Base-by-base conservation (phyloP, 2,113 vertebrate genomes). In the Anas platyrhynchos region DNA sequence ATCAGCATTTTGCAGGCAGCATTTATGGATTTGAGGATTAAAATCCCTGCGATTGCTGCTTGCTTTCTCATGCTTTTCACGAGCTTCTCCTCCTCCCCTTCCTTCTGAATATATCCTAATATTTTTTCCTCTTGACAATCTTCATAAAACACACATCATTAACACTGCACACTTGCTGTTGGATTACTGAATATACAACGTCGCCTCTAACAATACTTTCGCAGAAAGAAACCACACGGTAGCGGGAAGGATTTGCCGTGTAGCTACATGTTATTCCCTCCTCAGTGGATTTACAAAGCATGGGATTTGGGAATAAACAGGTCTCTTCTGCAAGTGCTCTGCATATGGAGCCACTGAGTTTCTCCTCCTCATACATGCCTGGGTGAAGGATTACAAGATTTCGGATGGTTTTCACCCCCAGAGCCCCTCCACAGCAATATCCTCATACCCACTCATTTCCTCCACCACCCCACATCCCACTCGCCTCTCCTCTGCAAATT, bases 221-320 rank as follows among this genome's bases (percentile, higher is more conserved):
- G 41, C 54, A 67, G 44, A 81, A 61, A 67, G 36, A 89, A 74
- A 79, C 41, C 79, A 22, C 6, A 91, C 86, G 71, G 48, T 29
- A 59, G 50, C 48, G 36, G 80, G 44, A 91, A 87, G 92, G 93
- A 92, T 93, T 21, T 54, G 80, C 55, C 41, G 36, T 62, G 25
- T 55, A 56, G 43, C 59, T 82, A 68, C n/a, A 66, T 74, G 78
- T 89, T 81, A 91, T 82, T 88, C 85, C 46, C 58, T 81, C 58
- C 83, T 83, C 7, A 50, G 55, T 54, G 61, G 76, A 56, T 72
- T 94, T 72, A 44, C 63, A 52, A 76, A 93, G 62, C 89, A 71
- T 61, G 61, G 71, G 92, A 86, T 86, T 72, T 32, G 20, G 82
- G 91, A 97, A 95, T 86, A 94, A 94, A 95, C 88, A 97, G 83